These are phyloP conservation scores for Archocentrus centrarchus DNA, from an alignment of 2,113 vertebrate genomes.

Conservation along the genomic window DNA sequence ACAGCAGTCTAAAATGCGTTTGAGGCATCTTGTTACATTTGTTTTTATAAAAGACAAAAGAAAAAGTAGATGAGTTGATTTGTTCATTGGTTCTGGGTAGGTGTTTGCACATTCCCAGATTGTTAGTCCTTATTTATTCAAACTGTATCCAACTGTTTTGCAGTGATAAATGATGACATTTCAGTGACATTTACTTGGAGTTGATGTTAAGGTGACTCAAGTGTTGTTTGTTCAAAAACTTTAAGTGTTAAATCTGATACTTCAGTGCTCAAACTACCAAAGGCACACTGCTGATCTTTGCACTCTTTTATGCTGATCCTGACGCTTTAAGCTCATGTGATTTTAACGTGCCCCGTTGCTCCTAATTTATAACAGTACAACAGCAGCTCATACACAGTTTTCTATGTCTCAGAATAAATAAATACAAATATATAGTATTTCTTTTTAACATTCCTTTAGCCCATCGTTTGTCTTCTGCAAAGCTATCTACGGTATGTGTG, in stretches of 20 bases:
- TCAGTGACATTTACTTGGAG: constrained; percentile 44
- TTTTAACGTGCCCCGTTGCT: background rate
- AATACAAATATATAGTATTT: too few relatives aligned
- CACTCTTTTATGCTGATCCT: background rate
- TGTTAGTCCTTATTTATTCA: background rate
- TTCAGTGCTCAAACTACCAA: background rate
- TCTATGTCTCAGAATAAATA: background rate
- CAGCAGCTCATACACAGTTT: background rate
- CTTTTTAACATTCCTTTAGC: background rate
- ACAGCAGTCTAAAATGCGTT: background rate
- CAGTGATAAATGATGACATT: constrained; percentile 19
- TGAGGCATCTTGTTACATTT: background rate
- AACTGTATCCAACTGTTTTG: background rate
- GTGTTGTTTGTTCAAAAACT: constrained; percentile 27
- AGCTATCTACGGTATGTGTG: background rate
- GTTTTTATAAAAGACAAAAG: background rate
- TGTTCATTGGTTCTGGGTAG: background rate
- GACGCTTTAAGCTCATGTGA: background rate
- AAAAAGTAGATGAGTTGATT: background rate
- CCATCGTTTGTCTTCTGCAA: background rate
- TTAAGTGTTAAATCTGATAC: constrained; percentile 21
- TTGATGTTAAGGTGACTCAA: constrained; percentile 35
- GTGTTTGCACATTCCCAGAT: background rate
- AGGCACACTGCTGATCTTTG: constrained; percentile 8
- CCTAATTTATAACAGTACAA: background rate